Evolutionary conservation across 1,140 invertebrate species (phyloP), one percentile per base, ranked within the genome.

Genomic region (Metopolophium dirhodum): DNA sequence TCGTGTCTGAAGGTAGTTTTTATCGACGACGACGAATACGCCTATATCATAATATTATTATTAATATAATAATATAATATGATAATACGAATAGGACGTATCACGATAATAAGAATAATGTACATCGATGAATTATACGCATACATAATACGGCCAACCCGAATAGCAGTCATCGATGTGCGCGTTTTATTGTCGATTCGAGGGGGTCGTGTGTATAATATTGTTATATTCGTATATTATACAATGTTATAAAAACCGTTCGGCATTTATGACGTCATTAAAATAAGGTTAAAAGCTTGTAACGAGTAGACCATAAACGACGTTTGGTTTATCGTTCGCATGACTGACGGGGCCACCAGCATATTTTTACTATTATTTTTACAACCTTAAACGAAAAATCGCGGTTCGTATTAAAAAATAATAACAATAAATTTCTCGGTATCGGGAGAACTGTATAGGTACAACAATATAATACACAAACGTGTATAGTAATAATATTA

Each of bases 221-320:
- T n/a, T 49, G 30, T 47, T 87, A 47, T n/a, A n/a, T 57, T 37
- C 7, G 41, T 51, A 82, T 77, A 30, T 41, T 30, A 26, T 83
- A 92, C 91, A 93, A 86, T 93, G 91, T 93, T 54, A 57, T 93
- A 85, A 86, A 93, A 93, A 93, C 57, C 91, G 82, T 93, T 93
- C 91, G 77, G 82, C 91, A 93, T 93, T 93, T 93, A 93, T 93
- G 91, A 93, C 82, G 82, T 93, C 91, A 93, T 85, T 93, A 93
- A 93, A 93, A 93, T 85, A 86, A 54, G 82, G 91, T 93, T 86
- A 86, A 93, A 93, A 93, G 82, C 77, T 83, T 85, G 91, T 85
- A 86, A 93, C 91, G 91, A 85, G 45, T 22, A 83, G 1, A 85
- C 91, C 77, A 54, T 92, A 92, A 92, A 92, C 91, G 47, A 86